phyloP scores from a whole-genome alignment of 2,888 invertebrate genomes.

The Hetaerina titia region DNA sequence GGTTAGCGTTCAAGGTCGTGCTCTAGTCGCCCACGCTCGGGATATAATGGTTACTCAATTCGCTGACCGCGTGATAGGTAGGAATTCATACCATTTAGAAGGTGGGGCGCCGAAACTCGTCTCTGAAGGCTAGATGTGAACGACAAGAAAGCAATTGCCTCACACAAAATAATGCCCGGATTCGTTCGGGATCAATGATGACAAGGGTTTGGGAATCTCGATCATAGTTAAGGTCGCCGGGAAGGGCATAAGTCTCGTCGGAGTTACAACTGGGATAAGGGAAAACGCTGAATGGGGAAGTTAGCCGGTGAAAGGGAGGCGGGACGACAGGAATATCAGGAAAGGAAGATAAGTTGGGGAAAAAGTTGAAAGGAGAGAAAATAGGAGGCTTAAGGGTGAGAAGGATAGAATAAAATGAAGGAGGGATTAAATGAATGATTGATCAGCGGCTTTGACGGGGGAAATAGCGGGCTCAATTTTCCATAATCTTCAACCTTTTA shows the following conservation, averaged over 20 bases:
- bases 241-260: background rate
- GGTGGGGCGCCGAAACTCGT: background rate
- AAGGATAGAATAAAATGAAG: background rate
- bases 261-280: background rate
- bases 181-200: background rate
- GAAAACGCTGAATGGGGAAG: no score
- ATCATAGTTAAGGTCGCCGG: background rate
- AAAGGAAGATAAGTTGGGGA: no score
- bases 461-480: background rate
- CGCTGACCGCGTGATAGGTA: no score
- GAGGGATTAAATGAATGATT: background rate
- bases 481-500: background rate
- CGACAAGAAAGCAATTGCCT: constrained; percentile 1
- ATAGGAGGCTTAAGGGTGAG: background rate
- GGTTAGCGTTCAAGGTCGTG: no score
- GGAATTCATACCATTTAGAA: no score
- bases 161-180: background rate
- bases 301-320: no score
- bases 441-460: background rate
- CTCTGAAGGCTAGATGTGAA: background rate
- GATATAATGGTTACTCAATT: no score
- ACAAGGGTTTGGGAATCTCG: background rate
- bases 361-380: background rate
- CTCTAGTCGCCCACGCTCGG: no score
- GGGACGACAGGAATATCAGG: no score